Conservation (phyloP, 1,140 invertebrate genomes). For the Cylas formicarius region DNA sequence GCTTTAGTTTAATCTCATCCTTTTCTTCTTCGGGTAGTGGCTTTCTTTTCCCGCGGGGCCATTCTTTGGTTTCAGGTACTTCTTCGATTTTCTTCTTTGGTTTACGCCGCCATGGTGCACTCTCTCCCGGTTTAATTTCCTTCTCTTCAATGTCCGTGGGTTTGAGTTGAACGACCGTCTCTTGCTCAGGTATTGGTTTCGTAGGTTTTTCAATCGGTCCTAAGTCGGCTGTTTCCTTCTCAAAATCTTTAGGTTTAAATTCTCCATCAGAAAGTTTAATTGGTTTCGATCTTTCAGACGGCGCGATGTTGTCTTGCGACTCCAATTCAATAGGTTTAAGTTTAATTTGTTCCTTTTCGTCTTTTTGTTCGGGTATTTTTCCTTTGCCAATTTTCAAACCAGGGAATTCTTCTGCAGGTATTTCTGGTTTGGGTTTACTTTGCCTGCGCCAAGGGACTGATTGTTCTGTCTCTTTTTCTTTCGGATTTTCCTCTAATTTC, state of each 20-base stretch:
- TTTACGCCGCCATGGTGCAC: constrained; percentile 32
- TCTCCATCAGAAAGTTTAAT: constrained; percentile 23
- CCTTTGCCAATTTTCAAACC: constrained; percentile 38
- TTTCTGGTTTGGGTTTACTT: constrained; percentile 32
- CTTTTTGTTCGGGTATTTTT: constrained; percentile 37
- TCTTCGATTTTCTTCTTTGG: constrained; percentile 36
- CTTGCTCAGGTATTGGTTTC: constrained; percentile 28
- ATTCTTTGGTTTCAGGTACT: constrained; percentile 37
- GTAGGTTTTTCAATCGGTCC: constrained; percentile 30
- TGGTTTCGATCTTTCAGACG: constrained; percentile 32
- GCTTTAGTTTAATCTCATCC: constrained; percentile 39
- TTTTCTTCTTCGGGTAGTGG: constrained; percentile 39
- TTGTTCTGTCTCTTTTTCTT: constrained; percentile 26
- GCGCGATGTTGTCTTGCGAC: constrained; percentile 34
- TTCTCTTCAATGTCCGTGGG: constrained; percentile 30
- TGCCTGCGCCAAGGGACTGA: constrained; percentile 32
- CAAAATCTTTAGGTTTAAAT: constrained; percentile 27
- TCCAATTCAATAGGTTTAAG: constrained; percentile 42
- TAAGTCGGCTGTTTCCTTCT: constrained; percentile 26
- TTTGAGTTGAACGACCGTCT: constrained; percentile 23
- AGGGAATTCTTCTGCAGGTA: constrained; percentile 27
- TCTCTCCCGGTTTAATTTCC: constrained; percentile 35
- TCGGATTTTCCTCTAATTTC: constrained; percentile 34
- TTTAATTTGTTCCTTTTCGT: constrained; percentile 37
- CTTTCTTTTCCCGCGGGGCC: constrained; percentile 42